Evolutionary conservation across 2,797 vertebrate species (phyloP).

Genomic region (Ctenopoma kingsleyae): DNA sequence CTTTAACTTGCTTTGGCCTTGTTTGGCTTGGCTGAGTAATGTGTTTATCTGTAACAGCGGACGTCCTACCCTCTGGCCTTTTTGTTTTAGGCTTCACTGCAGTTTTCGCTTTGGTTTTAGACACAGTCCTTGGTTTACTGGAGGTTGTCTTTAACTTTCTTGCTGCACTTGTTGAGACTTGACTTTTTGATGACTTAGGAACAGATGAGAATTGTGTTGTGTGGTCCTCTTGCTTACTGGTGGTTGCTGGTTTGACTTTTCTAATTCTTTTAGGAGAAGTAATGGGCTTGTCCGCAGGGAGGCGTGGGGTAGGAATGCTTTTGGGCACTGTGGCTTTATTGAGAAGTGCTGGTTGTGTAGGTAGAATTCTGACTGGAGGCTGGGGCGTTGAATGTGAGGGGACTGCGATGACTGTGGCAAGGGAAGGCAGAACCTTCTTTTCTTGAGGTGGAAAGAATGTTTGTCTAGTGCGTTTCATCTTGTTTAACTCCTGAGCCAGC

Average conservation of each 20-base stretch:
- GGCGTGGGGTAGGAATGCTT: conserved; percentile 65
- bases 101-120: conserved; percentile 42
- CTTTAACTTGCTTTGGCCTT: conserved; percentile 43
- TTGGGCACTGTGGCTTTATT: conserved; percentile 60
- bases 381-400: conserved; percentile 39
- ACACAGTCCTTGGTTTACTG: conserved; percentile 32
- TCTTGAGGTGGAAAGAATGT: conserved; percentile 56
- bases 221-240: conserved; percentile 26
- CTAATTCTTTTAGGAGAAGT: conserved; percentile 9
- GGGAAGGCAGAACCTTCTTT: conserved; percentile 35
- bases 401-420: conserved; percentile 29
- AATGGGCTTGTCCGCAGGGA: conserved; percentile 29
- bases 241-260: conserved; percentile 39
- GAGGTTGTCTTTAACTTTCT: conserved; percentile 47
- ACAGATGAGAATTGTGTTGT: conserved; percentile 28
- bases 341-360: conserved; percentile 36
- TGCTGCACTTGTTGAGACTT: conserved; percentile 33
- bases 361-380: conserved; percentile 17
- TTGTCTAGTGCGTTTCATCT: conserved; percentile 75
- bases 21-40: conserved; percentile 43
- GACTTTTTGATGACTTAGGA: conserved; percentile 43
- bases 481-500: conserved; percentile 84
- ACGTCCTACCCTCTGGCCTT: conserved; percentile 33
- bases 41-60: conserved; percentile 43
- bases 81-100: conserved; percentile 47